Evolutionary conservation across 2,888 invertebrate genomes (phyloP), one percentile per base, ranked within the genome.

Genomic region (Lasioglossum pauxillum): DNA sequence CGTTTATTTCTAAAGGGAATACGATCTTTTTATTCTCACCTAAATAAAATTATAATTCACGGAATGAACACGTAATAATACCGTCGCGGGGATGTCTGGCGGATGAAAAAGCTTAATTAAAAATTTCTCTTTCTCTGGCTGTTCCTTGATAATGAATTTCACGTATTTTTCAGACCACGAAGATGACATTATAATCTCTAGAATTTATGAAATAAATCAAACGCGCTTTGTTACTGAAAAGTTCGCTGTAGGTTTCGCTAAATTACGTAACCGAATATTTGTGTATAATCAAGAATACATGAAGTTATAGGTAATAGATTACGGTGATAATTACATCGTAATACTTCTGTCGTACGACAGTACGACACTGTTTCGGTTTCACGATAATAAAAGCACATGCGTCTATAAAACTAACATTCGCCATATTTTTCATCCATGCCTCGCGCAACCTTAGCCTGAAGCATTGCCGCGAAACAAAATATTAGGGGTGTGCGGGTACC

Each of bases 351-450:
- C n/a, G n/a, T n/a, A n/a, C 19, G 46, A 46, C 46, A 44, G 41
- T 64, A 31, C 57, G n/a, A 19, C 19, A 46, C 16, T 46, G 46
- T 19, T 46, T 46, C 23, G 8, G 35, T 23, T 69, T 38, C 67
- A 10, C 31, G 31, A 35, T 23, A 23, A 41, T 5, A 41, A 41
- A 38, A n/a, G 5, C 23, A 23, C 38, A 41, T 0, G 4, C 23
- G 35, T 8, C 5, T 23, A 69, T 14, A 1, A 71, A 41, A 71
- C 38, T 71, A 41, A 41, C 41, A n/a, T 71, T n/a, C 71, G 41
- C n/a, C 71, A 41, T 41, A 64, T 31, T 64, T 31, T n/a, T 41
- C 71, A 41, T 71, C 41, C 41, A 71, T 71, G 71, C 71, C 71
- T 71, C 71, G 41, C 41, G 71, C 12, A n/a, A 71, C n/a, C 41